phyloP scores from a whole-genome alignment of 2,113 vertebrate species.

The Perca schrenkii region DNA sequence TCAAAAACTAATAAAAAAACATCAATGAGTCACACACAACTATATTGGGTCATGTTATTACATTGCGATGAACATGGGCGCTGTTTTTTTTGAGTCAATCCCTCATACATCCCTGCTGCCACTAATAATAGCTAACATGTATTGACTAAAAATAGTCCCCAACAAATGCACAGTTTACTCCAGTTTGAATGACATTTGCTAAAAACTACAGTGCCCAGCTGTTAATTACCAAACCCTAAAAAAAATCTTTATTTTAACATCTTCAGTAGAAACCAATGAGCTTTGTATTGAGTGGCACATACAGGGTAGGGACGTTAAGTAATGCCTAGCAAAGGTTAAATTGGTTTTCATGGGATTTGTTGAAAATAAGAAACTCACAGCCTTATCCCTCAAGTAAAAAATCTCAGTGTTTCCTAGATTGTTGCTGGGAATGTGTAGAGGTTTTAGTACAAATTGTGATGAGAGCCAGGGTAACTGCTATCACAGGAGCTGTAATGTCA shows the following conservation, averaged over 20 bases:
- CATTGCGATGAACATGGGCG: not conserved
- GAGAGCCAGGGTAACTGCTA: constrained; percentile 11
- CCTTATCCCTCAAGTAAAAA: not conserved
- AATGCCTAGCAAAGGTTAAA: not conserved
- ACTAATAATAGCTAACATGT: not conserved
- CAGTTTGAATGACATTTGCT: not conserved
- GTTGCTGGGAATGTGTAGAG: not conserved
- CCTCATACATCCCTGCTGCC: not conserved
- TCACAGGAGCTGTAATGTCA: constrained; percentile 1
- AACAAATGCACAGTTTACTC: not conserved
- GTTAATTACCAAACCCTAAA: not conserved
- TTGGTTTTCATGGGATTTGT: not conserved
- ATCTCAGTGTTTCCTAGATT: not conserved
- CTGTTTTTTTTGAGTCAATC: not conserved
- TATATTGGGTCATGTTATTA: not conserved
- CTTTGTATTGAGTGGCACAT: not conserved
- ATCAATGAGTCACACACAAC: not conserved
- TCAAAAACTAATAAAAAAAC: not conserved
- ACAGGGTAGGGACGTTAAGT: not conserved
- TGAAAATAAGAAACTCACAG: not conserved
- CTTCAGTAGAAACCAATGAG: not conserved
- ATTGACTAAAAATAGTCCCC: not conserved
- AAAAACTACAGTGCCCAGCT: not conserved
- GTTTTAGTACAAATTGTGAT: not conserved
- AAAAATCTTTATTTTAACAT: not conserved